Base-by-base conservation (phyloP, 2,797 vertebrate species). In the Adelosebastes latens region DNA sequence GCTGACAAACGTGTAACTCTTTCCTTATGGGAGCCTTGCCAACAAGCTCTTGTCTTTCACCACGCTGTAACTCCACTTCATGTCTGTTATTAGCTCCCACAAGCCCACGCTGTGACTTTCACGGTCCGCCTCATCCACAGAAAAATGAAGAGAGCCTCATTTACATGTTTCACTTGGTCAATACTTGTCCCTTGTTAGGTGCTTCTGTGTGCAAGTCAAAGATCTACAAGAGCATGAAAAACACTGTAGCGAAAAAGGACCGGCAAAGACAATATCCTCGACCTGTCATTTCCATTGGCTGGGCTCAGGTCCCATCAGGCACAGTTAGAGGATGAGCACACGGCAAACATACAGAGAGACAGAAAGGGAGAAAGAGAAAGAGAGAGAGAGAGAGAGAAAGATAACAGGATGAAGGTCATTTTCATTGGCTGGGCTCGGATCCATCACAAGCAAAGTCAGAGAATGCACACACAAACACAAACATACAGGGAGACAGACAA, bases 161-260 rank as follows among this genome's bases (percentile, higher is more conserved):
- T 93, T 91, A 92, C 90, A 94, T 93, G 69, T 91, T 92, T 89
- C 88, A 92, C 92, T 84, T 85, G 87, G 91, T 89, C 89, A 91
- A 79, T 69, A 76, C 59, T 79, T 62, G 84, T 92, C 89, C 90
- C 89, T 77, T 63, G 89, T 87, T 81, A 86, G 59, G 80, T 71
- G 62, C 39, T 80, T 80, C 75, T 85, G 82, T 60, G 77, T 74
- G 84, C 71, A 63, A 84, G 83, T 85, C 83, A 85, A 83, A 91
- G 62, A 88, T 59, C 73, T 68, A 84, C 49, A 60, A 77, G 76
- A 83, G 81, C 86, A 83, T 82, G 80, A 87, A 86, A 77, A 86
- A 82, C 6, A 8, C 66, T 75, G 66, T 4, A 12, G 61, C 63
- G 76, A 73, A 53, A 53, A 61, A 73, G 56, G 49, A 63, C 64